These are phyloP conservation scores for Cetoscarus ocellatus DNA, from an alignment of 2,797 vertebrate species.

Conservation along the genomic window DNA sequence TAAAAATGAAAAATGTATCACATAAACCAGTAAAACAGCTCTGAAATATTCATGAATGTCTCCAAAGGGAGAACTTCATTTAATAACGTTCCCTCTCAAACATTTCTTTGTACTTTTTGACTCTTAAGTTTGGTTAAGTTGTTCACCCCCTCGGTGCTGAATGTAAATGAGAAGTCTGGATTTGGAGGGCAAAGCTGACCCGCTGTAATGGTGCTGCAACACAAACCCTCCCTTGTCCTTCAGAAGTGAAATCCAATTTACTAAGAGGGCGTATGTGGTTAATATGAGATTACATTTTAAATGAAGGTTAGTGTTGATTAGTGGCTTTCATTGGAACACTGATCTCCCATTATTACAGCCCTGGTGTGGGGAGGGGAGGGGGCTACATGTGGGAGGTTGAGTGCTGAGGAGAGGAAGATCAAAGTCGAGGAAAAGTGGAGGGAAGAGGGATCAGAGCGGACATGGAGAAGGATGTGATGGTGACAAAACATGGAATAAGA, in stretches of 20 bases:
- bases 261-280: constrained; percentile 63
- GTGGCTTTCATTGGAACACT: constrained; percentile 74
- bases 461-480: not conserved
- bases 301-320: constrained; percentile 80
- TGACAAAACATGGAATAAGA: not conserved
- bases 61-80: not conserved
- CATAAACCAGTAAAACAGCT: not conserved
- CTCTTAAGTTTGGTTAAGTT: constrained; percentile 21
- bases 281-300: constrained; percentile 78
- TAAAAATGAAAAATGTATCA: too few species aligned
- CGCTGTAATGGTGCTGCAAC: constrained; percentile 21
- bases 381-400: not conserved
- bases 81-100: not conserved
- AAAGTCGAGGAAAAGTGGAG: constrained; percentile 53
- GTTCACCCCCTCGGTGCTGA: not conserved
- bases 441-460: constrained; percentile 15
- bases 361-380: constrained; percentile 24
- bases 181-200: constrained; percentile 16
- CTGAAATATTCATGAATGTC: not conserved
- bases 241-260: constrained; percentile 76
- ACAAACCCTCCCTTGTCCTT: constrained; percentile 56
- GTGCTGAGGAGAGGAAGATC: constrained; percentile 41
- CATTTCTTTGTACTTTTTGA: constrained; percentile 2
- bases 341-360: constrained; percentile 69
- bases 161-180: constrained; percentile 35